Conservation (phyloP, 2,797 vertebrate species). For the Pristis pectinata region DNA sequence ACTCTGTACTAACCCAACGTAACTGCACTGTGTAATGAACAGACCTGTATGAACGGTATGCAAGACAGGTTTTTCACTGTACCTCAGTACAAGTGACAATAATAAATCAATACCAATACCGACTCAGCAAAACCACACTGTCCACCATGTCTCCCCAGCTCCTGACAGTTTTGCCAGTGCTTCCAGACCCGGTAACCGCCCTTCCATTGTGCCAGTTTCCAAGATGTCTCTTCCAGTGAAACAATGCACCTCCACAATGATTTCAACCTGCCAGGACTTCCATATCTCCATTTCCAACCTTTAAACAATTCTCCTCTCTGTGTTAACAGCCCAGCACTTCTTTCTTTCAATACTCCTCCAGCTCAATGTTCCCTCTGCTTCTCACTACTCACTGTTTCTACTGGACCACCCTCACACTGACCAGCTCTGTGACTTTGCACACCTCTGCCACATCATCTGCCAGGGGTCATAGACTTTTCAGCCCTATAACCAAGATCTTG, state of each 20-base stretch:
- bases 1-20: no score
- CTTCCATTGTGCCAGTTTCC: background rate
- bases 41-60: no score
- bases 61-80: no score
- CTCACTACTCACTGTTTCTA: background rate
- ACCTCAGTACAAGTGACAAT: no score
- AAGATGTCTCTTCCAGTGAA: background rate
- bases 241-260: background rate
- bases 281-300: background rate
- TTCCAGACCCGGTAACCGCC: background rate
- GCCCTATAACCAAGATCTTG: no score
- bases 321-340: background rate
- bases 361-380: background rate
- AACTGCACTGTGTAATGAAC: no score
- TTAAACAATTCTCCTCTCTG: background rate
- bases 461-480: no score
- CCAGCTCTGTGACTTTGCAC: background rate
- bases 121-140: background rate
- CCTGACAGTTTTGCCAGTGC: background rate
- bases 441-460: no score
- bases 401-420: background rate
- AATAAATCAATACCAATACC: no score
- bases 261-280: background rate
- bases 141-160: background rate
- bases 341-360: background rate